Evolutionary conservation across 2,888 invertebrate genomes (phyloP), one percentile per base, ranked within the genome.

Genomic region (Trissolcus brochymenae): DNA sequence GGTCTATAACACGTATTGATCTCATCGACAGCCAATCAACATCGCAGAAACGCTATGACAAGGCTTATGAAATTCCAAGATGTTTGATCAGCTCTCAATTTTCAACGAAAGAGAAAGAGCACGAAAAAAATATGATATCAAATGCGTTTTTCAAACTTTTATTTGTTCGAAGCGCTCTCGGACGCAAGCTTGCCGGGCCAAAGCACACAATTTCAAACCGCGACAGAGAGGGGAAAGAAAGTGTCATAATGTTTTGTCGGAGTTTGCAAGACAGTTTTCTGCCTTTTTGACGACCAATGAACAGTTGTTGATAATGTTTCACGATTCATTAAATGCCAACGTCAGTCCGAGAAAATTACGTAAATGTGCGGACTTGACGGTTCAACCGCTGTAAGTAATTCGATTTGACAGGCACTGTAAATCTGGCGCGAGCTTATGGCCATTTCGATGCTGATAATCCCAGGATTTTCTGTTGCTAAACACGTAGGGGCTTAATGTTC

Each of bases 321-420:
- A 41, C 54, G 51, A 51, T 67, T 57, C 62, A 61, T 76, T 72
- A 49, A 35, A 43, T 59, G 50, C 50, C 25, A n/a, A 55, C 25
- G 59, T 60, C 55, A 25, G 61, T 56, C 54, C 25, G 71, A 78
- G 83, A 84, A 83, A 83, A 81, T 84, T 83, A 84, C 82, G 81
- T 83, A 84, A 84, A 83, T 81, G 81, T 72, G 81, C 79, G 81
- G 80, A 81, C 68, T 64, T 80, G 83, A 81, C 82, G 81, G 82
- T 74, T 78, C 81, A 80, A 81, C 80, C 79, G 81, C 79, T 80
- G 76, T 75, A 80, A 83, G 82, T 86, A 84, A 84, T 84, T 83
- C 80, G 83, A 84, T 81, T 82, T 79, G 77, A 74, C 77, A 77
- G 75, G 49, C 29, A 68, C 75, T 60, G 64, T 65, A 64, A 78